Percentiles rank a stretch among this genome's conserved stretches.
These are phyloP conservation scores for Hydrozoanthus tunicans DNA, from an alignment of 64 coral and sea anemone genomes.

Conservation along the genomic window DNA sequence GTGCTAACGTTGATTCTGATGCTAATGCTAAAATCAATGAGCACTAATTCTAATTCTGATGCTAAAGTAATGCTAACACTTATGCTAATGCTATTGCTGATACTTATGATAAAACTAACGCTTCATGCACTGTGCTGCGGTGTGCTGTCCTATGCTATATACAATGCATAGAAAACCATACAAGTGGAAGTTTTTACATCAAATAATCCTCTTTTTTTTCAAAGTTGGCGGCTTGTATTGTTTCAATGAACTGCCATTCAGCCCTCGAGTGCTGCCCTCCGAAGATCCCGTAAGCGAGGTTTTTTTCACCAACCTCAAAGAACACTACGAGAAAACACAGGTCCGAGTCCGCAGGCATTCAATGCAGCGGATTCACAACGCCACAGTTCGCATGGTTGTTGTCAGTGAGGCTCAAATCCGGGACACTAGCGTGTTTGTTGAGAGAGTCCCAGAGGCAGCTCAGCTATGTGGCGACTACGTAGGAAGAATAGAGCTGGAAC, in stretches of 20 bases:
- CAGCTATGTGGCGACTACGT: constrained; percentile 13
- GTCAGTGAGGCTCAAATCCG: constrained; percentile 26
- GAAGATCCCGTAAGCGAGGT: neutral
- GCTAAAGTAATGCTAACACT: no score
- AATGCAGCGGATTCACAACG: constrained; percentile 21
- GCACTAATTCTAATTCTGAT: no score
- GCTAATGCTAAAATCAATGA: no score
- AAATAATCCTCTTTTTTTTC: neutral
- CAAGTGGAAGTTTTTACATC: no score
- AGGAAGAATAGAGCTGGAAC: constrained; percentile 1
- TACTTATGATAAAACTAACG: no score
- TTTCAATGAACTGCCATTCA: neutral
- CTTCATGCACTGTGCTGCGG: no score
- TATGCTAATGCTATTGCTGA: no score
- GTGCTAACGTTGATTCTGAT: no score
- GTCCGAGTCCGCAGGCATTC: constrained; percentile 33
- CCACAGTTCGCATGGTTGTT: neutral
- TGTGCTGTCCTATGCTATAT: no score
- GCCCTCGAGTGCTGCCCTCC: neutral
- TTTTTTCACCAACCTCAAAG: constrained; percentile 8
- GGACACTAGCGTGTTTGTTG: constrained; percentile 12
- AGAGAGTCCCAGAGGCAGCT: constrained; percentile 25
- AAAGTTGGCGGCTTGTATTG: neutral
- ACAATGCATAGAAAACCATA: no score
- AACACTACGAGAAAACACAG: constrained; percentile 29